phyloP scores from a whole-genome alignment of 1,140 invertebrate genomes.

The Tetragnatha versicolor region DNA sequence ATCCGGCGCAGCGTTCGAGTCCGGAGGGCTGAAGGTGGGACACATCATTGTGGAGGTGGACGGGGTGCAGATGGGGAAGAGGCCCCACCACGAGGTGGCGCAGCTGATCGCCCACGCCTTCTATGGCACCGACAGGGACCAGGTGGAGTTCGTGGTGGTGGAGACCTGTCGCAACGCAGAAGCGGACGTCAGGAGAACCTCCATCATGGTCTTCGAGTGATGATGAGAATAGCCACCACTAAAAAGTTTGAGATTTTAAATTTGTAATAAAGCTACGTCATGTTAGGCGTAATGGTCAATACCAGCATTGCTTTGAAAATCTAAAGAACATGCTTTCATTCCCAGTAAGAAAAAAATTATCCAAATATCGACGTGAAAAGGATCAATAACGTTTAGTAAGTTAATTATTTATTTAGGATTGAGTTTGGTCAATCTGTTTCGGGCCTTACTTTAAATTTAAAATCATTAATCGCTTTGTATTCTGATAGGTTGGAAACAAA shows the following conservation, averaged over 20 bases:
- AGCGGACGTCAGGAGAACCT: slow-evolving; percentile 56
- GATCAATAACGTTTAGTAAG: too few species aligned
- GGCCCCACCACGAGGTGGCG: slow-evolving; percentile 81
- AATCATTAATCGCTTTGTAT: too few species aligned
- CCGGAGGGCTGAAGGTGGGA: slow-evolving; percentile 88
- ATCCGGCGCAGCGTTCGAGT: slow-evolving; percentile 90
- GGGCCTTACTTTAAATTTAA: too few species aligned
- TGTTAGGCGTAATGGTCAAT: too few species aligned
- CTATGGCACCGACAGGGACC: slow-evolving; percentile 77
- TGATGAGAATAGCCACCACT: not conserved
- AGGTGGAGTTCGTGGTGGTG: slow-evolving; percentile 86
- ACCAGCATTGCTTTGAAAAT: too few species aligned
- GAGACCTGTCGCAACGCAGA: slow-evolving; percentile 65
- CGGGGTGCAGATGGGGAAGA: slow-evolving; percentile 80
- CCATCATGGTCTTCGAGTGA: slow-evolving; percentile 56
- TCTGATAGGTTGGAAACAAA: too few species aligned
- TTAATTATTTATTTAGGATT: too few species aligned
- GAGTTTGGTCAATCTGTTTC: too few species aligned
- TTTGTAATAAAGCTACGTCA: too few species aligned
- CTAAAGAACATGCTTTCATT: too few species aligned
- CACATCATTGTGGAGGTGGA: slow-evolving; percentile 94
- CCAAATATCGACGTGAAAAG: too few species aligned
- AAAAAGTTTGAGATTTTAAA: not conserved
- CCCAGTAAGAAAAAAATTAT: too few species aligned
- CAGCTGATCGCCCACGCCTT: slow-evolving; percentile 88